Conservation (phyloP, 2,888 invertebrate species). For the Tinea pellionella region DNA sequence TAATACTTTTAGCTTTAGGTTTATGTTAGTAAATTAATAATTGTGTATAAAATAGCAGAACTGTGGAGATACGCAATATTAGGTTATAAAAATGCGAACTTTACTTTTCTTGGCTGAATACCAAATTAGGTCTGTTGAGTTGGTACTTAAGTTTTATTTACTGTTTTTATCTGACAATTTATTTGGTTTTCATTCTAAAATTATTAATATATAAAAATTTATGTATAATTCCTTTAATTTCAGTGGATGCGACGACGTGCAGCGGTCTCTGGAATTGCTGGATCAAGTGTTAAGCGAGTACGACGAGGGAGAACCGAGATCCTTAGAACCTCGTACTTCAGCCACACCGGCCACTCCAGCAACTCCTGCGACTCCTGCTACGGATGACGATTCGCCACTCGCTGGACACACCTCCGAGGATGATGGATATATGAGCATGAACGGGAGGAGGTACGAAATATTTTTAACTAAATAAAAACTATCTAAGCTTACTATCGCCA, state of each 20-base stretch:
- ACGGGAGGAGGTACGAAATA: constrained; percentile 75
- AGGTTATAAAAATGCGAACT: constrained; percentile 11
- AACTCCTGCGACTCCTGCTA: constrained; percentile 67
- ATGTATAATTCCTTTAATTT: constrained; percentile 30
- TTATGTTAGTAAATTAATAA: too few relatives aligned
- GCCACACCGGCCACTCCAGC: constrained; percentile 64
- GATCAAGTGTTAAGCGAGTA: constrained; percentile 92
- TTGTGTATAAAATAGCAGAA: background rate
- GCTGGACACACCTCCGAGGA: constrained; percentile 88
- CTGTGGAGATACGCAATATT: background rate
- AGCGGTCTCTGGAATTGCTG: constrained; percentile 87
- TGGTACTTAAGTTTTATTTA: background rate
- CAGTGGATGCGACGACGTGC: constrained; percentile 88
- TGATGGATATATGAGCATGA: constrained; percentile 94
- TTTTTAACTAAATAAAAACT: too few relatives aligned
- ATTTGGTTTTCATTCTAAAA: background rate
- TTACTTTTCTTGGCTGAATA: constrained; percentile 12
- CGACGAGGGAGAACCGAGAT: constrained; percentile 78
- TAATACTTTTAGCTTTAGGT: too few relatives aligned
- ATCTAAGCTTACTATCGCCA: too few relatives aligned
- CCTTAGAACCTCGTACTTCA: constrained; percentile 53
- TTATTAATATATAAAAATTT: too few relatives aligned
- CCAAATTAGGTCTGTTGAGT: constrained; percentile 5
- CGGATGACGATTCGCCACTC: constrained; percentile 80
- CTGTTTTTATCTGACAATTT: background rate